Conservation (phyloP, 2,797 vertebrate species). For the Nannoperca australis region DNA sequence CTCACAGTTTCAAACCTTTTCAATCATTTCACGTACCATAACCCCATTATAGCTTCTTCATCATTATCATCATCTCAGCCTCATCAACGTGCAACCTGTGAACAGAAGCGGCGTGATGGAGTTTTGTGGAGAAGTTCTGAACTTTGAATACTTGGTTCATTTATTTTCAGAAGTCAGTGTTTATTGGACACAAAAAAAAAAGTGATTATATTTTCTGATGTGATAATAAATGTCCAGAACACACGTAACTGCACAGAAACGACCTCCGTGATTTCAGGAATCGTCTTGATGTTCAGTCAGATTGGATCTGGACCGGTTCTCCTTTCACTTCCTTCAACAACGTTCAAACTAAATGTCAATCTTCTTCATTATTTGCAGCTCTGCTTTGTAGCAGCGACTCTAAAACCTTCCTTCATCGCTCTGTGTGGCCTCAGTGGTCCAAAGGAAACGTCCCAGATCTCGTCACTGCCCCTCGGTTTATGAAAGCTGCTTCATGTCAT, state of each 20-base stretch:
- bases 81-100: constrained; percentile 59
- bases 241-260: constrained; percentile 3
- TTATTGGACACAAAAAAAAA: constrained; percentile 55
- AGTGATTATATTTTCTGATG: neutral
- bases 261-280: neutral
- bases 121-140: constrained; percentile 9
- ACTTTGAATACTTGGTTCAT: constrained; percentile 24
- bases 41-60: constrained; percentile 14
- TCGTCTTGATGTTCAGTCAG: constrained; percentile 33
- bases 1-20: neutral
- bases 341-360: constrained; percentile 16
- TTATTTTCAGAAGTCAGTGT: constrained; percentile 58
- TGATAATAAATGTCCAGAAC: constrained; percentile 35
- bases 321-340: constrained; percentile 32
- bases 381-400: constrained; percentile 14
- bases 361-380: constrained; percentile 7
- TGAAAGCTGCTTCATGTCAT: constrained; percentile 93
- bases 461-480: constrained; percentile 60
- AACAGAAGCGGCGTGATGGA: constrained; percentile 10
- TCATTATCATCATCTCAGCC: constrained; percentile 27
- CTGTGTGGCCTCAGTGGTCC: constrained; percentile 59
- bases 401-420: neutral
- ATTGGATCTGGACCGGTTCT: constrained; percentile 7
- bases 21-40: constrained; percentile 12
- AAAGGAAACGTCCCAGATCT: constrained; percentile 31